Base-by-base conservation (phyloP, 2,113 vertebrate genomes). In the Atrichornis clamosus region DNA sequence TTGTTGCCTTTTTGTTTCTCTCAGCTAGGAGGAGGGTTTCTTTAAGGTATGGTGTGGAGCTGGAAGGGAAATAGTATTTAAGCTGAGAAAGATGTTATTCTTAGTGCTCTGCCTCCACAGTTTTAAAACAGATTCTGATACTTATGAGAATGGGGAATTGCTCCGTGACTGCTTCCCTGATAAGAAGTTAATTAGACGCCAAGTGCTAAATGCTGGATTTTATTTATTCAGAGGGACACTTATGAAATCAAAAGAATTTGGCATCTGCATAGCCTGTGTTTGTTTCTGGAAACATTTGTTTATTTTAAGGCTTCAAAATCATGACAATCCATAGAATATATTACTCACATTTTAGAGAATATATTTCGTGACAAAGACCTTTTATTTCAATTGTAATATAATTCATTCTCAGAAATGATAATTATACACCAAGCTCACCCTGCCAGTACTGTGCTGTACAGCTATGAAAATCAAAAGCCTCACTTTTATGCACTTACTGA, bases 171-270 rank as follows among this genome's bases (percentile, higher is more conserved):
- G 94, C 30, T 72, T 44, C 44, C 52, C 18, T 92, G 80, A 84
- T 94, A 97, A 95, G 83, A 95, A 96, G 94, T 93, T 95, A 97
- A 97, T 94, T 96, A 96, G 75, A 92, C 92, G 93, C 46, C 75
- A 98, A 97, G 81, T 93, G 46, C 68, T 93, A 96, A 96, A 91
- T 84, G 63, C 60, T 77, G 39, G 10, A 88, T 82, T 91, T 79
- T 95, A 65, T 39, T 20, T n/a, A 84, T 89, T 97, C 64, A 87
- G 88, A 90, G n/a, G 35, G 49, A 68, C 60, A 85, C 33, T 92
- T 63, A 73, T 3, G 50, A 53, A 87, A 96, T 96, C 39, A 95
- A 95, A 97, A 62, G 33, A 93, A 53, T 90, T 96, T 92, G 65
- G 72, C 63, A 96, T 68, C 50, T 87, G 74, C 92, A 89, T 86